phyloP scores from a whole-genome alignment of 2,113 vertebrate species.

The Xyliphius kryptos region DNA sequence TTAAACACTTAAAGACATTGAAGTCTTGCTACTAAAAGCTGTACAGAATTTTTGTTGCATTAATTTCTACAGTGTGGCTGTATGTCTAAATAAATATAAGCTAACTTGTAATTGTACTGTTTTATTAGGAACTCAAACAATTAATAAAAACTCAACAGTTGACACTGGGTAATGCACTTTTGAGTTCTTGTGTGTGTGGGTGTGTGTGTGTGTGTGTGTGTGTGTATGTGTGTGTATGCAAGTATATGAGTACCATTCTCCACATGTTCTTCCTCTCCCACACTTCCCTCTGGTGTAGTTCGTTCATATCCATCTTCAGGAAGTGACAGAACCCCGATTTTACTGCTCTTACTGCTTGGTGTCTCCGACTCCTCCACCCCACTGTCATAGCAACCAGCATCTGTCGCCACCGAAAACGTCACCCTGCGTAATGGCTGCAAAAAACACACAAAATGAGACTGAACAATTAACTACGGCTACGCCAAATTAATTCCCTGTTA shows the following conservation, averaged over 20 bases:
- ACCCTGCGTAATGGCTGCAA: constrained; percentile 88
- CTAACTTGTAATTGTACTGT: no score
- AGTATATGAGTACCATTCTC: constrained; percentile 9
- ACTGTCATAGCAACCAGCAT: constrained; percentile 90
- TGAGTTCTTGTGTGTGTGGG: constrained; percentile 22
- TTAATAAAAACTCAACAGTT: no score
- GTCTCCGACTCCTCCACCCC: constrained; percentile 94
- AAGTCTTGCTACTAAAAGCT: no score
- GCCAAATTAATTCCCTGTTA: no score
- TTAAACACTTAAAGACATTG: no score
- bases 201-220: constrained; percentile 1
- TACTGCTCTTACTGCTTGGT: constrained; percentile 93
- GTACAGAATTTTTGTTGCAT: no score
- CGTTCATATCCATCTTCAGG: constrained; percentile 93
- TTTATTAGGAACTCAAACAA: no score
- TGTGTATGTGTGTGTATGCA: neutral
- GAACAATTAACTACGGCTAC: no score
- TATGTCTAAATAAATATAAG: no score
- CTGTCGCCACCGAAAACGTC: constrained; percentile 92
- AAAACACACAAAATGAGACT: neutral
- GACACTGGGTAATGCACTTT: no score
- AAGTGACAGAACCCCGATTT: constrained; percentile 83
- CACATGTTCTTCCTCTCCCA: constrained; percentile 68
- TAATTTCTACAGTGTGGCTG: no score
- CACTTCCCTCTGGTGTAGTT: constrained; percentile 92